Evolutionary conservation across 2,113 vertebrate genomes (phyloP).

Genomic region (Pavo muticus): DNA sequence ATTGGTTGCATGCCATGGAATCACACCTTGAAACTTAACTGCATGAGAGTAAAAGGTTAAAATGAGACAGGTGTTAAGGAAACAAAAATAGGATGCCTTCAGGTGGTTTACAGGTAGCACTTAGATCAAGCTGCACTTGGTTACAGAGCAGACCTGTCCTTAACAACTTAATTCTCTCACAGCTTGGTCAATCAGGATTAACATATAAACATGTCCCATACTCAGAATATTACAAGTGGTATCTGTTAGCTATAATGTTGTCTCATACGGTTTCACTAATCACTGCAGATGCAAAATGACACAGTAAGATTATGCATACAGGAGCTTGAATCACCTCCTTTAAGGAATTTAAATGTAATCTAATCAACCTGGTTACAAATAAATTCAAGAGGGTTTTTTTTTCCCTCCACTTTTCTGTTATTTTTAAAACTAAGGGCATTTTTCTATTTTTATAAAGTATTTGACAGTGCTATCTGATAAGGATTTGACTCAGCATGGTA

Average conservation of each 20-base stretch:
- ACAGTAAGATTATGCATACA: background rate
- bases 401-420: background rate
- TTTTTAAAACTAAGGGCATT: background rate
- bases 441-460: conserved; percentile 27
- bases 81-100: background rate
- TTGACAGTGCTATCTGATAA: background rate
- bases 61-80: background rate
- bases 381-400: background rate
- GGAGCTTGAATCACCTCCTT: background rate
- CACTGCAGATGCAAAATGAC: background rate
- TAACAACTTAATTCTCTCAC: background rate
- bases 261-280: background rate
- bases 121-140: background rate
- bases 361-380: background rate
- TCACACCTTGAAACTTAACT: background rate
- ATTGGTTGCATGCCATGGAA: background rate
- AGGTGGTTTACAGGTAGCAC: background rate
- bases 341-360: background rate
- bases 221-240: background rate
- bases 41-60: background rate
- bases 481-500: background rate
- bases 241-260: background rate
- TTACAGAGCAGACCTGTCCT: background rate
- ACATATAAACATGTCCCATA: background rate
- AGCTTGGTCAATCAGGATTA: background rate